These are phyloP conservation scores for Phycodurus eques DNA, from an alignment of 2,113 vertebrate species.

Conservation along the genomic window DNA sequence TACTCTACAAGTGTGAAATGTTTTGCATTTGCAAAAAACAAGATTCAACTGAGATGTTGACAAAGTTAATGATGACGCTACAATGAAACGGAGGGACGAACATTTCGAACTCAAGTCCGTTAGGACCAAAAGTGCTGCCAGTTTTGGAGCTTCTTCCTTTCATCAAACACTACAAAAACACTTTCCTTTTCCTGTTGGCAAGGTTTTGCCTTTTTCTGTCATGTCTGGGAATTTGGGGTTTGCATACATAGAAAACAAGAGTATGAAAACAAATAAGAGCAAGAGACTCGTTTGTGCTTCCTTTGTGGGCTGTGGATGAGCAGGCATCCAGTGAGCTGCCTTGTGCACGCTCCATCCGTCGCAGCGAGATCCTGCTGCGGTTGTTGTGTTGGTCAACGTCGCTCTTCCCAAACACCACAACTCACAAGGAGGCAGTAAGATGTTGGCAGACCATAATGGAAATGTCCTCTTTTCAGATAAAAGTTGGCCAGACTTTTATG, in stretches of 20 bases:
- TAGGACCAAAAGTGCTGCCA: conserved; percentile 50
- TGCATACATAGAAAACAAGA: conserved; percentile 31
- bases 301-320: conserved; percentile 55
- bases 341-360: conserved; percentile 27
- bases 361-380: conserved; percentile 39
- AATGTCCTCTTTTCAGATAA: conserved; percentile 72
- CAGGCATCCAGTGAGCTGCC: conserved; percentile 58
- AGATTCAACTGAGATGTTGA: conserved; percentile 26
- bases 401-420: conserved; percentile 62
- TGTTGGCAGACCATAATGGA: conserved; percentile 73
- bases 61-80: conserved; percentile 53
- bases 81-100: conserved; percentile 24
- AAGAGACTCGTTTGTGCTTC: conserved; percentile 21
- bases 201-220: conserved; percentile 46
- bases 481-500: conserved; percentile 62
- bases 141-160: conserved; percentile 64
- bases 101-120: conserved; percentile 38
- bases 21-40: conserved; percentile 5
- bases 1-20: conserved; percentile 20
- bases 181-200: conserved; percentile 36
- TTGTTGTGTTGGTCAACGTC: conserved; percentile 63
- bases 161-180: conserved; percentile 60
- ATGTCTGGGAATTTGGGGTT: conserved; percentile 44
- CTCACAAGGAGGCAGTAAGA: conserved; percentile 67
- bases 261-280: conserved; percentile 12